Conservation (phyloP, 2,797 vertebrate species). For the Columba guinea region DNA sequence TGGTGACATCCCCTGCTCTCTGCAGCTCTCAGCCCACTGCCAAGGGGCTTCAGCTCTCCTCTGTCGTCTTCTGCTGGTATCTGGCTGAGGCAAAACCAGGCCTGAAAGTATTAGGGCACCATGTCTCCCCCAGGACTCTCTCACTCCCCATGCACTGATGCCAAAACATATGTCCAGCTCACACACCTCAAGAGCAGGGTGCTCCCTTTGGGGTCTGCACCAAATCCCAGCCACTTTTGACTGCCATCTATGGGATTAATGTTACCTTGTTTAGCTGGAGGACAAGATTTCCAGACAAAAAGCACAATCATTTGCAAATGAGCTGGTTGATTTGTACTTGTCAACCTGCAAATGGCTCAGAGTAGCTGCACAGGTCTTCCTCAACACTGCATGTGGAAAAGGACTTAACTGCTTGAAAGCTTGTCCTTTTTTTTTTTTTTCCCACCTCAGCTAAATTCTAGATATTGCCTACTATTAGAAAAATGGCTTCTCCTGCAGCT, state of each 20-base stretch:
- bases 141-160: fast-evolving
- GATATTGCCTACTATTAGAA: background rate
- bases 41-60: background rate
- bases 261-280: background rate
- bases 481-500: background rate
- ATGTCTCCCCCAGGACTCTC: fast-evolving
- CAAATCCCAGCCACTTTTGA: background rate
- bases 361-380: background rate
- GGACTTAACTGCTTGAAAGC: background rate
- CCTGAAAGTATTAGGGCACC: background rate
- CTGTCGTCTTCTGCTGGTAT: background rate
- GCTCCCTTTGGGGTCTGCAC: background rate
- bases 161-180: background rate
- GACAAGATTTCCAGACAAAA: background rate
- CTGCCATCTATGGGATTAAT: background rate
- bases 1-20: background rate
- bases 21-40: background rate
- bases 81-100: background rate
- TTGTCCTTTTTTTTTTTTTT: background rate
- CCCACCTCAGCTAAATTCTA: background rate
- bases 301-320: background rate
- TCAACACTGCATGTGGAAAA: background rate
- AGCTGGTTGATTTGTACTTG: background rate
- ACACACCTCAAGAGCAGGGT: fast-evolving
- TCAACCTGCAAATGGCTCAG: background rate